These are phyloP conservation scores for Amphimallon solstitiale DNA, from an alignment of 2,888 invertebrate species.

Conservation along the genomic window DNA sequence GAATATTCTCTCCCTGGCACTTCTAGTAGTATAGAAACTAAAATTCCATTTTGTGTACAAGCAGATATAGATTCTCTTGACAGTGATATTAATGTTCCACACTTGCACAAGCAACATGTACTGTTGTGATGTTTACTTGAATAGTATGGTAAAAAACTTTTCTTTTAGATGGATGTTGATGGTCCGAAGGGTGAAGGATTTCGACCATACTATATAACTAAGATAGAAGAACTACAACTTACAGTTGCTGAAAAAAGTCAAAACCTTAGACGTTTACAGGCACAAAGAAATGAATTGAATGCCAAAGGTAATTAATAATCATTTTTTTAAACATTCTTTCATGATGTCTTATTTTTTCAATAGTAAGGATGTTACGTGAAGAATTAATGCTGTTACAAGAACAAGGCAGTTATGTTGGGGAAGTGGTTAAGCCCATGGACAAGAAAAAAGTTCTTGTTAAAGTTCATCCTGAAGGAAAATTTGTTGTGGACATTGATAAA, in stretches of 20 bases:
- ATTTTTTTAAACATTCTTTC: not conserved
- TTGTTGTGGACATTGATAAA: conserved; percentile 98
- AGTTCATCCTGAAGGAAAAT: conserved; percentile 99
- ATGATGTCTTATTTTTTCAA: conserved; percentile 45
- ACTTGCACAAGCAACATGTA: too few relatives aligned
- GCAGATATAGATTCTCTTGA: conserved; percentile 24
- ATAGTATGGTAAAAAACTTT: not conserved
- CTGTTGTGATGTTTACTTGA: too few relatives aligned
- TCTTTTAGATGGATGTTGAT: conserved; percentile 78
- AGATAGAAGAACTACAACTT: conserved; percentile 93
- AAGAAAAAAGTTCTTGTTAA: conserved; percentile 99
- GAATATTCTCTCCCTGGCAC: conserved; percentile 33
- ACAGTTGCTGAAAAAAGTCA: conserved; percentile 36
- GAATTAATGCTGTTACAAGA: conserved; percentile 96
- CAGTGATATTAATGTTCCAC: conserved; percentile 11
- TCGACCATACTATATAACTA: conserved; percentile 95
- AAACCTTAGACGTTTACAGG: conserved; percentile 31
- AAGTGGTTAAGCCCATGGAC: conserved; percentile 99
- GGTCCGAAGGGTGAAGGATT: conserved; percentile 85
- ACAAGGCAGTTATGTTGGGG: conserved; percentile 99
- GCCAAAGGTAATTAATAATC: conserved; percentile 23
- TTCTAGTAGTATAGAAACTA: conserved; percentile 18
- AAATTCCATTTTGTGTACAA: conserved; percentile 29
- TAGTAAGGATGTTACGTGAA: conserved; percentile 96
- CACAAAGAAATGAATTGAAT: conserved; percentile 31